Percentiles rank a stretch among this genome's conserved stretches.
Evolutionary conservation across 2,797 vertebrate species (phyloP).

Genomic region (Poeciliopsis gracilis): DNA sequence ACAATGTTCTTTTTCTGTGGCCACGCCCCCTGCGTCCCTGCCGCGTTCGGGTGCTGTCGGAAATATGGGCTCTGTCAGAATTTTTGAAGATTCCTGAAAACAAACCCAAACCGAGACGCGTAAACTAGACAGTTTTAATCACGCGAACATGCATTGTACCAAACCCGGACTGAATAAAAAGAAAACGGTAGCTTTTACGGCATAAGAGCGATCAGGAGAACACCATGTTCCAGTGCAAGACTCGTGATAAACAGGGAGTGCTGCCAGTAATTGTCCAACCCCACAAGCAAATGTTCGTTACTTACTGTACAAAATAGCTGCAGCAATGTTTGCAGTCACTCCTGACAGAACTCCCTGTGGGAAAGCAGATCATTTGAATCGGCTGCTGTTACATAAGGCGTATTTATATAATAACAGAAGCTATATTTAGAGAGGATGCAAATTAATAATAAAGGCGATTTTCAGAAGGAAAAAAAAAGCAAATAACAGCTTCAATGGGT

Average conservation of each 20-base stretch:
- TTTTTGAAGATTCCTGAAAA: not conserved
- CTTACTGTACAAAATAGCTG: not conserved
- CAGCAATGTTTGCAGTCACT: not conserved
- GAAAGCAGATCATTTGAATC: not conserved
- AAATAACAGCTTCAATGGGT: not conserved
- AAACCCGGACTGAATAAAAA: slow-evolving; percentile 1
- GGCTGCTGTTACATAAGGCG: not conserved
- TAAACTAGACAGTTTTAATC: not conserved
- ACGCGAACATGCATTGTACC: not conserved
- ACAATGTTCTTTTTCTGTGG: not conserved
- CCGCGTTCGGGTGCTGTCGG: slow-evolving; percentile 7
- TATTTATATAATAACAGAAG: not conserved
- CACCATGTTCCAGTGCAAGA: not conserved
- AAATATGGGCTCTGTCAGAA: not conserved
- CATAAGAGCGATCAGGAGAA: not conserved
- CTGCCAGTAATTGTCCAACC: slow-evolving; percentile 5
- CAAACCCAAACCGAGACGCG: not conserved
- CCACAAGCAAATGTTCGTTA: not conserved
- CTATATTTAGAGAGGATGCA: not conserved
- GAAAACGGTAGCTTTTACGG: not conserved
- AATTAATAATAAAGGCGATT: not conserved
- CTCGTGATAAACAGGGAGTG: not conserved
- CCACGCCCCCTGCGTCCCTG: slow-evolving; percentile 32
- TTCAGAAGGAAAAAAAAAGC: not conserved
- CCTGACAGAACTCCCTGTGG: not conserved